phyloP scores from a whole-genome alignment of 2,797 vertebrate species.

The Chaetophractus vellerosus region DNA sequence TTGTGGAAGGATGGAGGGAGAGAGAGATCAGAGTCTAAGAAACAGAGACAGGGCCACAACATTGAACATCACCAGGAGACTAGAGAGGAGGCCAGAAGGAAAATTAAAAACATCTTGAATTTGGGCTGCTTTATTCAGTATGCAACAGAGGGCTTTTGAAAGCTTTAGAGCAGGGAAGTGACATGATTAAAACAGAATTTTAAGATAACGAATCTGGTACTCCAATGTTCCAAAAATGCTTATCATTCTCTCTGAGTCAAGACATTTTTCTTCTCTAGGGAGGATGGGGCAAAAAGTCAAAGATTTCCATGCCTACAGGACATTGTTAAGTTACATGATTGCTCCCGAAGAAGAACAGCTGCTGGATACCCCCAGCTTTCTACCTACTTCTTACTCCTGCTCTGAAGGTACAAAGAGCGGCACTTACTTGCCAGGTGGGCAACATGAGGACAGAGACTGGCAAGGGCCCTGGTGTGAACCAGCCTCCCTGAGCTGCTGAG shows the following conservation, averaged over 20 bases:
- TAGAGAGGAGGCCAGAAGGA: background rate
- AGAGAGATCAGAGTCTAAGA: background rate
- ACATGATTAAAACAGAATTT: background rate
- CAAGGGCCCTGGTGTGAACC: background rate
- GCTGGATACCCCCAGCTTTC: background rate
- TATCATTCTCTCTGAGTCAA: background rate
- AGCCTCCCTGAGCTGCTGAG: background rate
- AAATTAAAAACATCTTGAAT: background rate
- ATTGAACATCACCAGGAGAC: background rate
- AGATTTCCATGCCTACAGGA: background rate
- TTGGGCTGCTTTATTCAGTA: background rate
- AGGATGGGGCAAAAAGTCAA: background rate
- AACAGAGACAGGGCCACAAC: background rate
- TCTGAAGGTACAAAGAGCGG: background rate
- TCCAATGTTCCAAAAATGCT: background rate
- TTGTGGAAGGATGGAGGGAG: background rate
- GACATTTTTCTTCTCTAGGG: background rate
- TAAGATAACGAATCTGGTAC: background rate
- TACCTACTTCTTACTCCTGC: background rate
- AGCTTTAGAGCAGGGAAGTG: background rate
- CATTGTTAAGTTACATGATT: background rate
- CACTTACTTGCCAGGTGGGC: background rate
- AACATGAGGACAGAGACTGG: background rate
- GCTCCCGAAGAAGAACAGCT: background rate
- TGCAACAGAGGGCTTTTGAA: background rate